Percentiles rank a stretch among this genome's conserved stretches.
Evolutionary conservation across 2,888 invertebrate genomes (phyloP).

Genomic region (Scaptomyza flava): DNA sequence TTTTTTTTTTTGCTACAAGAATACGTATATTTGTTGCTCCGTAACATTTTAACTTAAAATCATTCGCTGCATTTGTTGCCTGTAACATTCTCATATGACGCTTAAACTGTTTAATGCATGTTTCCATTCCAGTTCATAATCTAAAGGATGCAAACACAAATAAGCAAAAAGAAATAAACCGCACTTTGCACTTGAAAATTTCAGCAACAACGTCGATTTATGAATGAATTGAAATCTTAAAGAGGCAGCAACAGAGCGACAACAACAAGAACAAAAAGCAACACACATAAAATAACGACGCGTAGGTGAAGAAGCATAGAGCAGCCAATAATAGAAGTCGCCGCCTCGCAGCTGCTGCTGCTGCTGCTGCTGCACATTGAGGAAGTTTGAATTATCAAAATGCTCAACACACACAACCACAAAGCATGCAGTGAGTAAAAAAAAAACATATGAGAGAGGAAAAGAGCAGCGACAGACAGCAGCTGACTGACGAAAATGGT

Average conservation of each 20-base stretch:
- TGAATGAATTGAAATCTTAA: slow-evolving; percentile 57
- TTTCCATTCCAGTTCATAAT: no score
- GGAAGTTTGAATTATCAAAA: slow-evolving; percentile 62
- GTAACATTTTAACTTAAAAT: no score
- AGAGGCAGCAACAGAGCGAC: slow-evolving; percentile 30
- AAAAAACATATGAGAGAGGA: slow-evolving; percentile 42
- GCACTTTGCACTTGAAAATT: slow-evolving; percentile 54
- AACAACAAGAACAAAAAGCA: slow-evolving; percentile 19
- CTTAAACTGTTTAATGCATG: no score
- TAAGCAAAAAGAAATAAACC: slow-evolving; percentile 40
- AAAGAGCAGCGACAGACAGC: slow-evolving; percentile 26
- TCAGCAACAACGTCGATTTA: slow-evolving; percentile 32
- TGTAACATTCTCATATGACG: no score
- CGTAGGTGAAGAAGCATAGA: slow-evolving; percentile 53
- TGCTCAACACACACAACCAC: slow-evolving; percentile 35
- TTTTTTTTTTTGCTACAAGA: no score
- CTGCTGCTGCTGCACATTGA: slow-evolving; percentile 54
- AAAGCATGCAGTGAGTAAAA: slow-evolving; percentile 27
- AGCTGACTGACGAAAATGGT: slow-evolving; percentile 76
- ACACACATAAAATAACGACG: slow-evolving; percentile 42
- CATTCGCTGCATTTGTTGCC: no score
- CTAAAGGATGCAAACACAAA: no score
- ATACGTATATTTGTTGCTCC: no score
- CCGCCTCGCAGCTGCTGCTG: slow-evolving; percentile 14
- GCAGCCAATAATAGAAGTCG: slow-evolving; percentile 42